Base-by-base conservation (phyloP, 2,113 vertebrate species). In the Melospiza georgiana region DNA sequence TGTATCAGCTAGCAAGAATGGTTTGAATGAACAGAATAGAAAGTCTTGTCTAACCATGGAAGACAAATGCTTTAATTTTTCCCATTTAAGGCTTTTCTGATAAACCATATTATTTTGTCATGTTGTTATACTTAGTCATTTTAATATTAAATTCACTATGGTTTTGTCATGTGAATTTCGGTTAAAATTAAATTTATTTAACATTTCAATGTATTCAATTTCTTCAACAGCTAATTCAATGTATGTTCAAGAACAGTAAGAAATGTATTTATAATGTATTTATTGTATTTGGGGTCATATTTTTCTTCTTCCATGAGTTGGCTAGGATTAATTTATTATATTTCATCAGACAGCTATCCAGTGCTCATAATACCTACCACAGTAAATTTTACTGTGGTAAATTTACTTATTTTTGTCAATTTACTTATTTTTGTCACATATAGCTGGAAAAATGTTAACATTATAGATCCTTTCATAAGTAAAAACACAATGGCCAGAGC, bases 21-120 rank as follows among this genome's bases (percentile, higher is more conserved):
- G 59, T 19, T 73, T 65, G 84, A 79, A 84, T 72, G 80, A 91
- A 84, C n/a, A 94, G 91, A 96, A 91, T 87, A 67, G 31, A 76
- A 63, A 90, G 68, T 25, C 67, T 87, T 66, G 18, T 84, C 48
- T 88, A 94, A 58, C 23, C 1, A 4, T 25, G 65, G 69, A 82
- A 92, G 72, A 95, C 30, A 95, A 67, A 92, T 71, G 55, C 20
- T 84, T 55, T 51, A 67, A 37, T 65, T 84, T 91, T 93, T 90
- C 51, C 68, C 48, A 59, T 76, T 75, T 84, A 55, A 90, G 48
- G 10, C 18, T 75, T 84, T 93, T 90, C 62, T 77, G 44, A 83
- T 61, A 94, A 77, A n/a, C 25, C 20, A 5, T 81, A 69, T 84
- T 79, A 67, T 78, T 96, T 86, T 88, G 31, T 77, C 63, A 72